These are phyloP conservation scores for Theonella swinhoei DNA, from an alignment of 37 sponge, comb jelly and placozoan genomes.

Conservation along the genomic window DNA sequence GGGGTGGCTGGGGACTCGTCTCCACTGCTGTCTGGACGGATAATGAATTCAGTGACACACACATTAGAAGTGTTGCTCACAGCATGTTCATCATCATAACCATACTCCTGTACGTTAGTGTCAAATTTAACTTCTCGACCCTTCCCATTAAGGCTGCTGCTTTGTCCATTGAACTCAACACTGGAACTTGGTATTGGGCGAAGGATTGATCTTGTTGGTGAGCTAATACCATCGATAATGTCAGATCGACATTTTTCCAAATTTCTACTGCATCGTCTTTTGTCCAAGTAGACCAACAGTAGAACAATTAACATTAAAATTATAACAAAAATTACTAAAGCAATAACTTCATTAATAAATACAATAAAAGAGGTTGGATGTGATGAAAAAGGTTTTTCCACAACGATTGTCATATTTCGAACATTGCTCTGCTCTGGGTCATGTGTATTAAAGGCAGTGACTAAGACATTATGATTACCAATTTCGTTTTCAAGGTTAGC, in stretches of 20 bases:
- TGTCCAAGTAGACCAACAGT: background rate
- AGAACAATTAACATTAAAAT: background rate
- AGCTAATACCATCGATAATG: background rate
- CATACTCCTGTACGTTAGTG: background rate
- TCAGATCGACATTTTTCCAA: background rate
- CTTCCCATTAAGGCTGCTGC: background rate
- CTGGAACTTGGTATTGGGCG: background rate
- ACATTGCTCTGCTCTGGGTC: background rate
- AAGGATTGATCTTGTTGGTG: background rate
- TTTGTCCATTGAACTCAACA: background rate
- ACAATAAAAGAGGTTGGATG: no score
- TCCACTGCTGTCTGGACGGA: background rate
- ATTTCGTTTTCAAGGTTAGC: background rate
- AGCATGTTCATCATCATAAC: background rate
- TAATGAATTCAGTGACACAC: background rate
- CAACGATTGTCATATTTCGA: background rate
- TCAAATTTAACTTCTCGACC: background rate
- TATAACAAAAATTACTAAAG: background rate
- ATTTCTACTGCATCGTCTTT: background rate
- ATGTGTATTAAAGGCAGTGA: conserved; percentile 29
- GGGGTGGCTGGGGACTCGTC: background rate
- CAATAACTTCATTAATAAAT: no score
- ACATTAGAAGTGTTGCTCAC: background rate
- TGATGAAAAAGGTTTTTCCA: no score
- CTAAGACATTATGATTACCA: background rate